Base-by-base conservation (phyloP, 2,888 invertebrate species). In the Lamellibrachia columna region DNA sequence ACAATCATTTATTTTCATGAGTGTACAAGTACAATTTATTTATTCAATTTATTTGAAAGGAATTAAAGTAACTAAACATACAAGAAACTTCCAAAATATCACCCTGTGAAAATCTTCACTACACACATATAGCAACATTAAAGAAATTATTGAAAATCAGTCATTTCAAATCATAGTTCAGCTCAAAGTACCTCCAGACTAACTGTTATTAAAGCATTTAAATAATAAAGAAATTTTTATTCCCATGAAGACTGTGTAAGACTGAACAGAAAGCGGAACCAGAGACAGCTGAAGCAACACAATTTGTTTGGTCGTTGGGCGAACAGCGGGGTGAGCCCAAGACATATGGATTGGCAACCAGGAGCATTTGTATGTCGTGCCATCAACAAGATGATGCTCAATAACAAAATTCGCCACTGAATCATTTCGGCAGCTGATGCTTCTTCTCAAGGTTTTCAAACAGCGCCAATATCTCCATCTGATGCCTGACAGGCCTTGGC, bases 391-490 rank as follows among this genome's bases (percentile, higher is more conserved):
- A 75, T 75, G 75, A 75, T 75, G 75, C 75, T 75, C 75, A 75
- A 75, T 75, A 75, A 75, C 75, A 75, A 75, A 75, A 75, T 75
- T 75, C 75, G n/a, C 75, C 75, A 15, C 75, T 75, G 75, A 75
- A 75, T 75, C 75, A 75, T 75, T 75, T 75, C 22, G 6, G 15
- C 75, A 75, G 75, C 75, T 75, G 75, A 75, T 75, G 75, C n/a
- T 22, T 15, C 75, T 11, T 22, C 15, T 75, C 75, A 75, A 75
- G 75, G 75, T 75, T 75, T 75, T 75, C 75, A 75, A 75, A 75
- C 75, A 75, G 75, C 75, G 22, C 75, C 75, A 75, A 75, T 75
- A 75, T 75, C 75, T 75, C 75, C 75, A 15, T n/a, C 75, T 22
- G 40, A 6, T 22, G 75, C 3, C 75, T 75, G 75, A 75, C 75